Evolutionary conservation across 2,888 invertebrate genomes (phyloP), one percentile per base, ranked within the genome.

Genomic region (Xestia sexstrigata): DNA sequence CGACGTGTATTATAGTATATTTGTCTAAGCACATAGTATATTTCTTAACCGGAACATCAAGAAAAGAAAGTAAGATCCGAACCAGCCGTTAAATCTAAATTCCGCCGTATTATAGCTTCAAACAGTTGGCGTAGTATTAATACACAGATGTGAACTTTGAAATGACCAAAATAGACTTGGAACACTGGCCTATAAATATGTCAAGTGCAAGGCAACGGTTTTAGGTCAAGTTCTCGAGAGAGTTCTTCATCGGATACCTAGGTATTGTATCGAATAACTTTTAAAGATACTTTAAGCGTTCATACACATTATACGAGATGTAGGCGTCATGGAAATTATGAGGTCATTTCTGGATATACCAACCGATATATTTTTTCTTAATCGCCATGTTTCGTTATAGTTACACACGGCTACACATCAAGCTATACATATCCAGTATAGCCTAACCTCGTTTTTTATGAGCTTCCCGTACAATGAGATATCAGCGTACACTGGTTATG

Each of bases 81-180:
- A 23, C 35, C 15, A 49, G 52, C 20, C 39, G 58, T 35, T 30
- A 13, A 17, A 26, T 35, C 42, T 15, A 30, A 45, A 78, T 23
- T 6, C 55, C 52, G 15, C 52, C 20, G n/a, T n/a, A 35, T 45
- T n/a, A n/a, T n/a, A n/a, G 15, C 58, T 17, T 39, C n/a, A 49
- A 35, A 60, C 49, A 63, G 52, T 78, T 83, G 79, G 72, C 79
- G 70, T 52, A 47, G 39, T 70, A 73, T 58, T 45, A 52, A 67
- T 30, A 26, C 58, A 42, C 73, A 62, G 35, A 69, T 49, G 45
- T 84, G 73, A 73, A 74, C 58, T 45, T 66, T 67, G 72, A 52
- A 60, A 35, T 79, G 0, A 63, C 67, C 20, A 52, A 82, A 85
- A 84, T 83, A 85, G 73, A 67, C 55, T 58, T 35, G 58, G 58